Conservation (phyloP, 2,113 vertebrate species). For the Poeciliopsis retropinna region DNA sequence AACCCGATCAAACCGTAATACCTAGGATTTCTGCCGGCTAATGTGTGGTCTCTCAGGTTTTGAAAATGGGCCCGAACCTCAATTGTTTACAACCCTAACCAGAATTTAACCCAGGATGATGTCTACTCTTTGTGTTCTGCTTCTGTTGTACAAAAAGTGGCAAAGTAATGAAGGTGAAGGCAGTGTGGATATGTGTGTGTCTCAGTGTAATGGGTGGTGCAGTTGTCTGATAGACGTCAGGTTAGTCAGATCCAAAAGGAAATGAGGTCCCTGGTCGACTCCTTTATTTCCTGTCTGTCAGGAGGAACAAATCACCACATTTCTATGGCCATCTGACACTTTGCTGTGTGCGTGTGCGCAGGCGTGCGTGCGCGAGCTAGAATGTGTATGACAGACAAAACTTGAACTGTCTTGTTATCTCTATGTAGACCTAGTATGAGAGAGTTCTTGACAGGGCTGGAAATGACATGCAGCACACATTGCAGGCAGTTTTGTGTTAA, state of each 20-base stretch:
- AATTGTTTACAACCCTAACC: not conserved
- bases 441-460: slow-evolving; percentile 30
- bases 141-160: slow-evolving; percentile 8
- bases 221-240: slow-evolving; percentile 57
- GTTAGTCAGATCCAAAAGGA: slow-evolving; percentile 63
- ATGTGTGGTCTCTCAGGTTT: no score
- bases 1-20: no score
- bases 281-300: slow-evolving; percentile 73
- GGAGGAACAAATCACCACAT: slow-evolving; percentile 58
- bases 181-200: slow-evolving; percentile 7
- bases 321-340: slow-evolving; percentile 51
- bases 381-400: not conserved
- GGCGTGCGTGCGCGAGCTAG: not conserved
- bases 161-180: slow-evolving; percentile 1
- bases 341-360: not conserved
- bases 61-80: no score
- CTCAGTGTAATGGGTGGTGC: slow-evolving; percentile 1
- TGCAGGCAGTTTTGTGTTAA: slow-evolving; percentile 25
- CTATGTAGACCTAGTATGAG: slow-evolving; percentile 15
- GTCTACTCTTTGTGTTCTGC: slow-evolving; percentile 9
- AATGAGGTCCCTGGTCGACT: slow-evolving; percentile 64
- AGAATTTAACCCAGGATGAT: slow-evolving; percentile 30
- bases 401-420: slow-evolving; percentile 21
- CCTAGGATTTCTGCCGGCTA: no score
- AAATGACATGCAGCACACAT: slow-evolving; percentile 21